phyloP scores from a whole-genome alignment of 2,888 invertebrate genomes.

The Neoaliturus tenellus region DNA sequence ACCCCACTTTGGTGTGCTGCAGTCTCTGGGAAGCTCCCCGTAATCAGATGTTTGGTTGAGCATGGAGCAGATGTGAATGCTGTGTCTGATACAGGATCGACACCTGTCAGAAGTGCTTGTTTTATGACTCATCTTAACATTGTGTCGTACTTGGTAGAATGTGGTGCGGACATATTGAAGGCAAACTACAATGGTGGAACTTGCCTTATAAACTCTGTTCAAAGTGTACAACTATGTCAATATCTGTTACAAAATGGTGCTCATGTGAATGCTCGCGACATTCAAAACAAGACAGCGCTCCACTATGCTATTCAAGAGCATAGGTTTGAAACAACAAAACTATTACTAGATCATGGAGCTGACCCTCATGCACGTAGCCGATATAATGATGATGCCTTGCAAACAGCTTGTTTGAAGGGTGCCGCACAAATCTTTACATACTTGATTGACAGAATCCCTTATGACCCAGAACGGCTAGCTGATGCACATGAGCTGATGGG shows the following conservation, averaged over 20 bases:
- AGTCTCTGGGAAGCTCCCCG: constrained; percentile 87
- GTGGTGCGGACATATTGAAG: constrained; percentile 88
- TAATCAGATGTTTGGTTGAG: constrained; percentile 85
- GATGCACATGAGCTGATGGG: constrained; percentile 94
- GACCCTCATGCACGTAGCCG: constrained; percentile 85
- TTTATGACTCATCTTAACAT: constrained; percentile 93
- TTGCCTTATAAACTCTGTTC: constrained; percentile 95
- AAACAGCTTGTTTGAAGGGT: constrained; percentile 90
- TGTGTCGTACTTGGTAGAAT: constrained; percentile 84
- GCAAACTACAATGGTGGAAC: constrained; percentile 96
- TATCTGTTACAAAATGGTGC: constrained; percentile 88
- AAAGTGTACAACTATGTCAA: constrained; percentile 87
- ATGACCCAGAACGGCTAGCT: constrained; percentile 82
- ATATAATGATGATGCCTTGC: constrained; percentile 92
- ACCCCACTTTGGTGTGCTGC: constrained; percentile 96
- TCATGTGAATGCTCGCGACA: constrained; percentile 90
- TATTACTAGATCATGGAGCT: constrained; percentile 87
- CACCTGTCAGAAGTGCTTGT: constrained; percentile 93
- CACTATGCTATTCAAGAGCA: constrained; percentile 90
- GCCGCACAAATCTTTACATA: constrained; percentile 83
- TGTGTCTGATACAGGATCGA: constrained; percentile 89
- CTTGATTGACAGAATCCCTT: constrained; percentile 78
- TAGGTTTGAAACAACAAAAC: constrained; percentile 86
- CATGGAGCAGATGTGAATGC: constrained; percentile 92
- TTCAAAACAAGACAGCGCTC: constrained; percentile 92